phyloP scores from a whole-genome alignment of 2,113 vertebrate species.

The Nerophis lumbriciformis region DNA sequence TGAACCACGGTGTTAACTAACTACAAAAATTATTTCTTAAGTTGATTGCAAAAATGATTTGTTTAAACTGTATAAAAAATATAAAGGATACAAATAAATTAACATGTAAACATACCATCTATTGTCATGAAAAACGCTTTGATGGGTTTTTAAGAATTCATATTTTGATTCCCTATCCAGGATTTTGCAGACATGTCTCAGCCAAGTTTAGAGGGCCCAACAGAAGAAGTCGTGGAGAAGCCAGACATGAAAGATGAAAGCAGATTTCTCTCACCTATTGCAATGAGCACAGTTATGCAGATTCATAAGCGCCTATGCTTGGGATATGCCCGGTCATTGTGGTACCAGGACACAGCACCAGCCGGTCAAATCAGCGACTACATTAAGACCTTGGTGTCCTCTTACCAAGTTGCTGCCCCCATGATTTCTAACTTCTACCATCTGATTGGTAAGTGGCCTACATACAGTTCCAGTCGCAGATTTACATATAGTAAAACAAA shows the following conservation, averaged over 20 bases:
- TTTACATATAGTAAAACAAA: too few relatives aligned
- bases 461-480: not conserved
- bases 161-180: constrained; percentile 53
- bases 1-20: too few relatives aligned
- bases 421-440: constrained; percentile 84
- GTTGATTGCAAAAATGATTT: too few relatives aligned
- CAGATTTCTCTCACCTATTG: constrained; percentile 67
- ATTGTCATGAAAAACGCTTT: not conserved
- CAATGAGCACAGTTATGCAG: constrained; percentile 77
- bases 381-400: constrained; percentile 80
- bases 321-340: constrained; percentile 78
- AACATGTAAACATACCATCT: too few relatives aligned
- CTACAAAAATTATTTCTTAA: too few relatives aligned
- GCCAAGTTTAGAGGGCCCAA: constrained; percentile 78
- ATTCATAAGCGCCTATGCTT: constrained; percentile 85
- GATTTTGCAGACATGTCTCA: constrained; percentile 89
- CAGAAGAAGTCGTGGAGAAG: constrained; percentile 48
- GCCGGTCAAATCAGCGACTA: constrained; percentile 73
- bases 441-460: constrained; percentile 78
- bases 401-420: constrained; percentile 87
- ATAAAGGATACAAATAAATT: too few relatives aligned
- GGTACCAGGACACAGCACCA: constrained; percentile 77
- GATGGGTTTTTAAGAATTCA: not conserved
- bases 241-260: constrained; percentile 40
- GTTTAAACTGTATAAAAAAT: too few relatives aligned